Base-by-base conservation (phyloP, 2,797 vertebrate species). In the Parambassis ranga region DNA sequence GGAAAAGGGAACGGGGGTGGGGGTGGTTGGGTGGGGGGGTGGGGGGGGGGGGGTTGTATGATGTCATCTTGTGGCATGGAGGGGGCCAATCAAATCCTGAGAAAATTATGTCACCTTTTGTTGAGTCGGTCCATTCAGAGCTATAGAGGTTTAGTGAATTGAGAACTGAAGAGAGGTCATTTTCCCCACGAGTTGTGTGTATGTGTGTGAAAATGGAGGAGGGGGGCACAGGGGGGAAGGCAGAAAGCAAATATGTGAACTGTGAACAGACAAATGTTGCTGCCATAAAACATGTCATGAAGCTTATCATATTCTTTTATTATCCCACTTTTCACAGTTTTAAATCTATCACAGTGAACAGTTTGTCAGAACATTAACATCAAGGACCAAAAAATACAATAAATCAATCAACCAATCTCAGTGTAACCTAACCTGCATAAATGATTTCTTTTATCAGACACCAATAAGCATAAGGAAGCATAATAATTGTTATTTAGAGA, bases 91-190 rank as follows among this genome's bases (percentile, higher is more conserved):
- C 89, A 70, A 91, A 84, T 70, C 56, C 77, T 64, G 87, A 83
- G 86, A 86, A 85, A 92, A 91, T 97, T 92, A 98, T 94, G 94
- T 97, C 94, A 97, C 89, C 88, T 89, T 92, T 90, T 91, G 92
- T 93, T 92, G 90, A 87, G 91, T 86, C 52, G 85, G 79, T 92
- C 93, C 93, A 94, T 95, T 95, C 93, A 95, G 86, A 65, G 85
- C 93, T 93, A 94, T 93, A 94, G 92, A 95, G 93, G 92, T 86
- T 89, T 91, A 91, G 89, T 94, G 94, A 95, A 92, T 94, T 90
- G 91, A 90, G 93, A 92, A 91, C 90, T 89, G 89, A 89, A 65
- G 87, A 82, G 89, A 91, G 93, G 91, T 93, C 90, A 93, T 83
- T 88, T 87, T 74, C 78, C 74, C 53, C 75, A 55, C 38, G 67